A percentile compares a stretch with the other conserved stretches of the same genome.
phyloP scores from a whole-genome alignment of 2,113 vertebrate genomes.

The Neogobius melanostomus region DNA sequence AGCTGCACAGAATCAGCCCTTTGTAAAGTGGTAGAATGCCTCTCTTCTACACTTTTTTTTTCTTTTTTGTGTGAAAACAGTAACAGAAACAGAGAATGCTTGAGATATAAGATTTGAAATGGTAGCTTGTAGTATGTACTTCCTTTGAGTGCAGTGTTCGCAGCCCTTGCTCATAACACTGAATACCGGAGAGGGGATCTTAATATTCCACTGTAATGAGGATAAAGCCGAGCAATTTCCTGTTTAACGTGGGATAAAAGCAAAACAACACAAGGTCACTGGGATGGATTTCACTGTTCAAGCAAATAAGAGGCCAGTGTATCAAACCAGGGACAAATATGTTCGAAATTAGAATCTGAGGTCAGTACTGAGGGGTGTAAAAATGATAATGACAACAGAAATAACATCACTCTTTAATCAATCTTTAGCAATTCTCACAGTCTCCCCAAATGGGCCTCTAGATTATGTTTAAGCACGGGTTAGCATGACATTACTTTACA shows the following conservation, averaged over 20 bases:
- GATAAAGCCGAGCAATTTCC: slow-evolving; percentile 43
- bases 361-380: background rate
- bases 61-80: slow-evolving; percentile 36
- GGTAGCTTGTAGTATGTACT: slow-evolving; percentile 23
- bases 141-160: slow-evolving; percentile 27
- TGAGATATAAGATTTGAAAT: slow-evolving; percentile 46
- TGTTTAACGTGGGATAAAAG: slow-evolving; percentile 47
- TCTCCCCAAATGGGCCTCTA: too few species aligned
- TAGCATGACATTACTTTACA: too few species aligned
- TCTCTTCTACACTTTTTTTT: slow-evolving; percentile 48
- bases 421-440: too few species aligned
- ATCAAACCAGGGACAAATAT: background rate
- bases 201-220: slow-evolving; percentile 34
- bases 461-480: too few species aligned
- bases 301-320: slow-evolving; percentile 34
- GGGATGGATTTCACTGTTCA: slow-evolving; percentile 21
- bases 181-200: slow-evolving; percentile 19
- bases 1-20: slow-evolving; percentile 63
- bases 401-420: too few species aligned
- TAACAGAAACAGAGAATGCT: slow-evolving; percentile 35
- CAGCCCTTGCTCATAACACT: background rate
- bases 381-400: background rate
- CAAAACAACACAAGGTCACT: slow-evolving; percentile 29
- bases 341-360: background rate
- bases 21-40: slow-evolving; percentile 70